Base-by-base conservation (phyloP, 2,113 vertebrate species). In the Oncorhynchus nerka region DNA sequence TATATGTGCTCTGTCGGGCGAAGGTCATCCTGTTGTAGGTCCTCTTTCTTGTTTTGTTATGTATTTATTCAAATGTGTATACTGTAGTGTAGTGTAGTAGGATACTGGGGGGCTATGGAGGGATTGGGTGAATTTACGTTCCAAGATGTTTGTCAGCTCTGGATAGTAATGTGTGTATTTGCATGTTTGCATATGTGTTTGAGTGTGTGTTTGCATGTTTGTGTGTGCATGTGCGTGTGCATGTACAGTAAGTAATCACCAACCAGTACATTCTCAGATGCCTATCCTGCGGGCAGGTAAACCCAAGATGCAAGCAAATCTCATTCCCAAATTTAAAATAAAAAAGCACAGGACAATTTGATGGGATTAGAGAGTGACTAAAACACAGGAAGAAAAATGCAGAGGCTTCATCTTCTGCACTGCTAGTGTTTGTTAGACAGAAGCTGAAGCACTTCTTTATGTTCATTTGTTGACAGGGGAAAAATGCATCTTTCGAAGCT, bases 311-410 rank as follows among this genome's bases (percentile, higher is more conserved):
- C 39, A 45, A 9, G 39, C 39, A 45, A 45, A 45, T 45, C 9
- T 45, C 8, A 12, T 45, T 45, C 8, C 39, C 11, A 45, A 11
- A 45, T 24, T 24, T 24, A 3, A 11, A 8, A n/a, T n/a, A 39
- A 85, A 84, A 85, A 86, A 75, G 75, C 81, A 77, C 49, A 70
- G 71, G 77, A 86, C 86, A 45, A 45, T 90, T 89, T 91, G 90
- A 89, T 86, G 85, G 90, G 85, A 91, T 92, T 89, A 90, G 77
- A 85, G 67, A n/a, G 82, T 87, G 87, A 85, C 82, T 5, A 1
- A 83, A 84, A 87, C 80, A 85, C 45, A 39, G 22, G 19, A 69
- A 79, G 83, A 80, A 81, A 83, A 85, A 74, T 9, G 9, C 55
- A 61, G 67, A 20, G 69, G 77, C 78, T 88, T 90, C 78, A 86